Evolutionary conservation across 53 echinoderm and acorn worm genomes (phyloP), one percentile per base, ranked within the genome.

Genomic region (Paracentrotus lividus): DNA sequence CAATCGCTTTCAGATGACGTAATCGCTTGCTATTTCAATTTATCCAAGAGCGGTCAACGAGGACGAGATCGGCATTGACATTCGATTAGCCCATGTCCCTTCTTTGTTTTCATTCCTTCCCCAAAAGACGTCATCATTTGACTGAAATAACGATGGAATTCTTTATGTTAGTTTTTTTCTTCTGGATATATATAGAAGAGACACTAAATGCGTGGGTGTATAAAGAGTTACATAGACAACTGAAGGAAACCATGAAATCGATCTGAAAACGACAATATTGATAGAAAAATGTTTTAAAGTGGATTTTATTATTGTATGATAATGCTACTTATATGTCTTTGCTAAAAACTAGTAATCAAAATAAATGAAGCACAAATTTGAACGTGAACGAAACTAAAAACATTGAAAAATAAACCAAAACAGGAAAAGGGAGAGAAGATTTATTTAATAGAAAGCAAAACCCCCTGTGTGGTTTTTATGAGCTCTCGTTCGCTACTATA

Each of bases 1-100:
- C 72, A 72, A 72, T 18, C 38, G 36, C 18, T 36, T 36, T 69
- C 40, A 40, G 40, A 72, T 72, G 72, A 72, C 72, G 72, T 72
- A 72, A 15, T 72, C 40, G 40, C 72, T 72, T 57, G 57, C 21
- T 72, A 72, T 8, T 23, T 58, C 66, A 33, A 32, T 20, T 72
- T 40, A 4, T 72, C 21, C 42, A 72, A 72, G 72, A 27, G 40
- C 40, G 27, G 36, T 10, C 72, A 72, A 72, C 1, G 40, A 72
- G 72, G 40, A 72, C 9, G 40, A 40, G 18, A 72, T 72, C 40
- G 16, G 40, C 4, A 4, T 1, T 21, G 72, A 72, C 38, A 72
- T 72, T 72, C 72, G 32, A 72, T 40, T 72, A 72, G 40, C 20
- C 18, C 72, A 40, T 72, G 72, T 38, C 40, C 72, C 2, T 5